phyloP scores from a whole-genome alignment of 2,113 vertebrate genomes.

The Vulpes lagopus region DNA sequence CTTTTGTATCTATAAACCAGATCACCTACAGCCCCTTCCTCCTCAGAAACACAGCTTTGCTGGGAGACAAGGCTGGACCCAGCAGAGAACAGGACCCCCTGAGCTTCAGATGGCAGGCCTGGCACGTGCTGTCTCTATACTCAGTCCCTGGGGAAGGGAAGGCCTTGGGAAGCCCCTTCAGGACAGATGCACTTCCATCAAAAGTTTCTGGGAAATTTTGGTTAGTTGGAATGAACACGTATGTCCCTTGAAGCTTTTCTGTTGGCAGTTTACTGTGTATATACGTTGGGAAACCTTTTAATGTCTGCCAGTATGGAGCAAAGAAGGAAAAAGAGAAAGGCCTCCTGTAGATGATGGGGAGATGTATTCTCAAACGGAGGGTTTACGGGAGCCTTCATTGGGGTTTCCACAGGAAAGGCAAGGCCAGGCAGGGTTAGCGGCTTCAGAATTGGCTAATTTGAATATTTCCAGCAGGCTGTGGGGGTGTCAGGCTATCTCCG shows the following conservation, averaged over 20 bases:
- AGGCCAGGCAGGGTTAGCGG: rapidly evolving
- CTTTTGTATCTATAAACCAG: neutral
- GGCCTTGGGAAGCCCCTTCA: neutral
- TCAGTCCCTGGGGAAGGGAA: rapidly evolving
- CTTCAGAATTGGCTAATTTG: rapidly evolving
- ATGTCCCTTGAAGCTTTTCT: neutral
- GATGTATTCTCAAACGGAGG: rapidly evolving
- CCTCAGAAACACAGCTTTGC: neutral
- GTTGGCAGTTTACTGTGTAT: no score
- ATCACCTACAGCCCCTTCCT: neutral
- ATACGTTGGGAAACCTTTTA: no score
- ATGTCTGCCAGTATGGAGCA: neutral
- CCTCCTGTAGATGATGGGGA: rapidly evolving
- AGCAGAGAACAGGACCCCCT: neutral
- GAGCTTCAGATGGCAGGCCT: neutral
- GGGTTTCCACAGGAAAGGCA: rapidly evolving
- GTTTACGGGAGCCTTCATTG: neutral
- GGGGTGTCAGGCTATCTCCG: rapidly evolving
- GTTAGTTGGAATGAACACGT: rapidly evolving
- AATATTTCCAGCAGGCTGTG: neutral
- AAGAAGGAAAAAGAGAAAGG: neutral
- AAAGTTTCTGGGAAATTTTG: neutral
- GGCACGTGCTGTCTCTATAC: rapidly evolving
- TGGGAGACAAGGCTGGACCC: neutral
- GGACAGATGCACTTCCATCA: rapidly evolving